Conservation (phyloP, 2,888 invertebrate species). For the Phyllotreta striolata region DNA sequence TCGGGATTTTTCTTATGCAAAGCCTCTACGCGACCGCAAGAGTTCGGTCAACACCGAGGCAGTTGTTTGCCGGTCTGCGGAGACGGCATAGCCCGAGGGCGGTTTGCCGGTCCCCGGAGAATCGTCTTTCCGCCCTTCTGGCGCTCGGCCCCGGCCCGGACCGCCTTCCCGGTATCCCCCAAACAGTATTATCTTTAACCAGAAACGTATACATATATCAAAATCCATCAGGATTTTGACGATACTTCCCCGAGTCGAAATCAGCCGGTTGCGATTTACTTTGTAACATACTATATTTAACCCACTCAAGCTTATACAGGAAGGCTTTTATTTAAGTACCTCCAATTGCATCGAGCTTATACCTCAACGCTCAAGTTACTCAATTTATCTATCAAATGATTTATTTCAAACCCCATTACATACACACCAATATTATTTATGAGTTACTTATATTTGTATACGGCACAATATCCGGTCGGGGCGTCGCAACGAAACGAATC, state of each 20-base stretch:
- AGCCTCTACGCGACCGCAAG: constrained; percentile 46
- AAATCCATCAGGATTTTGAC: constrained; percentile 25
- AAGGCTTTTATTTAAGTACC: no score
- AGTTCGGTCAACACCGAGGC: constrained; percentile 51
- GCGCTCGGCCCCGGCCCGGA: constrained; percentile 5
- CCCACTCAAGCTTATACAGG: no score
- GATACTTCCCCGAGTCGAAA: constrained; percentile 7
- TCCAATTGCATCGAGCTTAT: no score
- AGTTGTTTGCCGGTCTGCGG: constrained; percentile 57
- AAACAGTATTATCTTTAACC: constrained; percentile 34
- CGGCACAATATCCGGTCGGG: no score
- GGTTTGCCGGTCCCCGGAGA: constrained; percentile 49
- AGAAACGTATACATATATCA: constrained; percentile 31
- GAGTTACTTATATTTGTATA: no score
- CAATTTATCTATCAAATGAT: no score
- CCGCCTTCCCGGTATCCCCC: constrained; percentile 8
- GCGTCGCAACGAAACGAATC: no score
- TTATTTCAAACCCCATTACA: no score
- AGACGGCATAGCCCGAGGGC: constrained; percentile 35
- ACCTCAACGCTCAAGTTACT: no score
- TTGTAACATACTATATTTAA: neutral
- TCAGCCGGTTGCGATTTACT: constrained; percentile 8
- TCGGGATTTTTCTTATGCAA: constrained; percentile 47
- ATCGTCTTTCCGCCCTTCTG: constrained; percentile 35
- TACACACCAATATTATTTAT: no score